Conservation (phyloP, 2,888 invertebrate species). For the Dione vanillae region DNA sequence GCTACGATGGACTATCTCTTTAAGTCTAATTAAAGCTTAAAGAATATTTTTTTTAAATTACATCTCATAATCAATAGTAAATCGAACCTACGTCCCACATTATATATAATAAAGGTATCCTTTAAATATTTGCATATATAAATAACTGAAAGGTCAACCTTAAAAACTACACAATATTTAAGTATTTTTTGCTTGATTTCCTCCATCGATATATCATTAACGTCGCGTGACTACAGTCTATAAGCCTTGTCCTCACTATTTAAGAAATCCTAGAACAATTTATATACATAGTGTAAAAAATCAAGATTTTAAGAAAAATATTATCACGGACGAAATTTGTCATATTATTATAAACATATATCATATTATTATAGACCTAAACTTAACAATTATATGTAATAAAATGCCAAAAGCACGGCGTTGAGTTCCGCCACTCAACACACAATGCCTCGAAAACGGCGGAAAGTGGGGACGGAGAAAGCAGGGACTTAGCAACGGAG, state of each 20-base stretch:
- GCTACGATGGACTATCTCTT: too few relatives aligned
- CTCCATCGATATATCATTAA: constrained; percentile 70
- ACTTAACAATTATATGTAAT: too few relatives aligned
- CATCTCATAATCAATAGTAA: too few relatives aligned
- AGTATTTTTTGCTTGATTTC: constrained; percentile 8
- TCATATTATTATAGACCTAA: too few relatives aligned
- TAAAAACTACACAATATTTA: not conserved
- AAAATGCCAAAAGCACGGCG: too few relatives aligned
- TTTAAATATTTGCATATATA: not conserved
- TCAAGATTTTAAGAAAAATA: not conserved
- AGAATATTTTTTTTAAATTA: too few relatives aligned
- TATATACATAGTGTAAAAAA: constrained; percentile 55
- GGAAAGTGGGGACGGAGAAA: too few relatives aligned
- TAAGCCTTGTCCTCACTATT: constrained; percentile 74
- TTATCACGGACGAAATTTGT: not conserved
- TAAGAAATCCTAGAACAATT: constrained; percentile 65
- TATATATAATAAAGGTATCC: not conserved
- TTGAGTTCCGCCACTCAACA: too few relatives aligned
- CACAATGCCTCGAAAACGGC: too few relatives aligned
- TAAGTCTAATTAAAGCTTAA: too few relatives aligned
- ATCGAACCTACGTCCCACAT: constrained; percentile 3
- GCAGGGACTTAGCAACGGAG: too few relatives aligned
- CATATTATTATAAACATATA: too few relatives aligned
- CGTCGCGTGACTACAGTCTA: constrained; percentile 74
- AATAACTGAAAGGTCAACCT: constrained; percentile 6